Base-by-base conservation (phyloP, 2,888 invertebrate genomes). In the Calliopum simillimum region DNA sequence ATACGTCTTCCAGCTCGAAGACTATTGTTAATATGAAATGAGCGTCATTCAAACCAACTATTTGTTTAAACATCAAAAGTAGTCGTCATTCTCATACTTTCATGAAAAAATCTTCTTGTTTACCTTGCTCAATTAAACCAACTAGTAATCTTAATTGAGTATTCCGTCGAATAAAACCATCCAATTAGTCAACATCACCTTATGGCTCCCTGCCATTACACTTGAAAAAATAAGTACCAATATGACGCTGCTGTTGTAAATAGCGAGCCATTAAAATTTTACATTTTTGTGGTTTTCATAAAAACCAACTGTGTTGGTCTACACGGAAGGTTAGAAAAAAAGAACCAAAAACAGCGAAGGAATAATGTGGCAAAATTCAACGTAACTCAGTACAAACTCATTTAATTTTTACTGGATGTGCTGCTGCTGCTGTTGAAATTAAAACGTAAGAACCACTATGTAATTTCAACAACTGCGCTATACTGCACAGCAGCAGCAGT, bases 271-370 rank as follows among this genome's bases (percentile, higher is more conserved):
- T 58, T 58, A 58, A 58, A 58, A 58, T 25, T 58, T 58, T 33
- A 11, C 23, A 21, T 25, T 58, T 58, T 58, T 58, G 56, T 58
- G 56, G 56, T 58, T 58, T 58, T 14, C 13, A 58, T 58, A 58
- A 58, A 58, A 58, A 33, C 56, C 56, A 58, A 58, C 56, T 58
- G 56, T 56, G 21, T 14, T 25, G 13, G 21, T 11, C 53, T 53
- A 53, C 23, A 23, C 16, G 49, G 14, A 53, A 53, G 19, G 13
- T 53, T 23, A 19, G 23, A n/a, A 12, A 13, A 14, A 53, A 53
- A 13, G 12, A 4, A 19, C 16, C 16, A 19, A 21, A 19, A 23
- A 23, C 11, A 19, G 19, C 19, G 12, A 51, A 2, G 23, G 5
- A 56, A 56, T 8, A 56, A 56, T 12, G 23, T 12, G 6, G 25